These are phyloP conservation scores for Pseudolaguvia tuberculata DNA, from an alignment of 2,113 vertebrate species.

Conservation along the genomic window DNA sequence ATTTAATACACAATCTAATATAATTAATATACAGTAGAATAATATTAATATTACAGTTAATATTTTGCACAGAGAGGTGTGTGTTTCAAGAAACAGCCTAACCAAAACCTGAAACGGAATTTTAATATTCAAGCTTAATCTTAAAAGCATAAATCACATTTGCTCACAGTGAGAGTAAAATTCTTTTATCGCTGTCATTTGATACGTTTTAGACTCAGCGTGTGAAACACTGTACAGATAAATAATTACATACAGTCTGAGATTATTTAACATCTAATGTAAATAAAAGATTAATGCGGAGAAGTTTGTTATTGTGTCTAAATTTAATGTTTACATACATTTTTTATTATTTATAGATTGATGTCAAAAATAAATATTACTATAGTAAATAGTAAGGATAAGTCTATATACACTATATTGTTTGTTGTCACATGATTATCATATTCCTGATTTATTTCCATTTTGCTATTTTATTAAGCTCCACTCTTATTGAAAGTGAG, in stretches of 20 bases:
- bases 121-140: neutral
- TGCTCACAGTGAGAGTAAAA: neutral
- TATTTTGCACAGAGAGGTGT: neutral
- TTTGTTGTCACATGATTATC: too few species aligned
- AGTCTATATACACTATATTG: too few species aligned
- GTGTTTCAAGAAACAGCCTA: neutral
- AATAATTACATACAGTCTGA: neutral
- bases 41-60: neutral
- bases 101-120: neutral
- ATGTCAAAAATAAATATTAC: too few species aligned
- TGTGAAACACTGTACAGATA: neutral
- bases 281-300: neutral
- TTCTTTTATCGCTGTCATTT: neutral
- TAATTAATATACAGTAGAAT: neutral
- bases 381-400: too few species aligned
- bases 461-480: too few species aligned
- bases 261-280: neutral
- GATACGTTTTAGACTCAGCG: neutral
- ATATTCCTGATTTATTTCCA: too few species aligned
- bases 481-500: too few species aligned
- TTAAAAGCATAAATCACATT: neutral
- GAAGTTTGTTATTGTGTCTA: neutral
- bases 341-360: too few species aligned
- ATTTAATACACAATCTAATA: conserved; percentile 12
- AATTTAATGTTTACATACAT: neutral